These are phyloP conservation scores for Phainopepla nitens DNA, from an alignment of 2,113 vertebrate genomes.

Conservation along the genomic window DNA sequence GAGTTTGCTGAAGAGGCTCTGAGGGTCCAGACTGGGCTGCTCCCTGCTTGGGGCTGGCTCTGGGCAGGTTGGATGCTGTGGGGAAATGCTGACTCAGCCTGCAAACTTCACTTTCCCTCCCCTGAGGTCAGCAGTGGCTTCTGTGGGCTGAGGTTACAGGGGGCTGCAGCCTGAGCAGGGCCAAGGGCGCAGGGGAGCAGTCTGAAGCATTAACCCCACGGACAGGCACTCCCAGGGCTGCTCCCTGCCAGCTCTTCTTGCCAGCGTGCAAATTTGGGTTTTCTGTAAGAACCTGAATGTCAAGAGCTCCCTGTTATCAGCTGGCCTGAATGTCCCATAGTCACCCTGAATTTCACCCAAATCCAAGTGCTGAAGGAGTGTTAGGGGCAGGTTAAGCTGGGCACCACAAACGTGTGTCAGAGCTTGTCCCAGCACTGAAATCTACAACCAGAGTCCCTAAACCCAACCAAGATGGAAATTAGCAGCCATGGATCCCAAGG, in stretches of 20 bases:
- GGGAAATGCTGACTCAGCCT: background rate
- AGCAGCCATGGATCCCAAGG: background rate
- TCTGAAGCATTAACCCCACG: rapidly evolving
- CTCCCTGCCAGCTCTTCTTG: background rate
- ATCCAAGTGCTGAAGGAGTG: background rate
- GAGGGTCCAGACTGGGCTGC: background rate
- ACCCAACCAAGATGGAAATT: background rate
- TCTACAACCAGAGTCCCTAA: background rate
- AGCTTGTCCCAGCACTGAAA: background rate
- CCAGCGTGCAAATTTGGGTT: background rate
- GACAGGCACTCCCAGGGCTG: rapidly evolving
- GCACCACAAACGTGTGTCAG: background rate
- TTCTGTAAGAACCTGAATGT: background rate
- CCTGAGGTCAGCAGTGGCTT: background rate
- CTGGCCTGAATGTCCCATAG: background rate
- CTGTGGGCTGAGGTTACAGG: slow-evolving; percentile 18
- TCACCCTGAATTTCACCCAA: background rate
- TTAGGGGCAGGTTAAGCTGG: background rate
- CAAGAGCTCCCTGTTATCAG: background rate
- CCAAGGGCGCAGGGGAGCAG: background rate
- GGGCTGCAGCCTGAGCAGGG: background rate
- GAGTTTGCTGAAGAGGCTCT: background rate
- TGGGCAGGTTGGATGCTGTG: background rate
- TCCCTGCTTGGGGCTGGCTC: background rate
- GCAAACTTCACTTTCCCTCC: slow-evolving; percentile 42